These are phyloP conservation scores for Cettia cetti DNA, from an alignment of 2,113 vertebrate genomes.

Conservation along the genomic window DNA sequence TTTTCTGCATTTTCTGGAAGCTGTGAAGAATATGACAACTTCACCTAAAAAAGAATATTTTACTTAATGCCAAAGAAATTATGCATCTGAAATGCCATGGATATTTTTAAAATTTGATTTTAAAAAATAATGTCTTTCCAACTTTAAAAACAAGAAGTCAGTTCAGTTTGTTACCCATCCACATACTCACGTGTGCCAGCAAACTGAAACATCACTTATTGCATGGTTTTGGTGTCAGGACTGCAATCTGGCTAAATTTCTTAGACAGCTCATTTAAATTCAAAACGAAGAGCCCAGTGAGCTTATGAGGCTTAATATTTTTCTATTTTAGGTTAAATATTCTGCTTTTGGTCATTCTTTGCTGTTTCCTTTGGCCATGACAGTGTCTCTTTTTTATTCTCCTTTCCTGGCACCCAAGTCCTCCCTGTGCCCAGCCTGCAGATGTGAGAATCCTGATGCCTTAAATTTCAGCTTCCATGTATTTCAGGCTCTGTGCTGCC, in stretches of 20 bases:
- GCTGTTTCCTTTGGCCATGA: not conserved
- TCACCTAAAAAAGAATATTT: not conserved
- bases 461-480: too few species aligned
- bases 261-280: not conserved
- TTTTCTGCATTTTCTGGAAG: not conserved
- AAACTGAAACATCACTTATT: not conserved
- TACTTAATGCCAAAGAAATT: not conserved
- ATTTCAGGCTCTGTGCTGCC: too few species aligned
- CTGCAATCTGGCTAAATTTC: not conserved
- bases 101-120: not conserved
- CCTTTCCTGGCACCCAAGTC: not conserved
- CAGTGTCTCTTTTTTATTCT: not conserved
- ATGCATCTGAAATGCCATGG: not conserved
- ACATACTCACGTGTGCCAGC: not conserved
- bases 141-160: not conserved
- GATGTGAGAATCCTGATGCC: not conserved
- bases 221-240: not conserved
- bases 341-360: not conserved
- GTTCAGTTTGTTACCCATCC: not conserved
- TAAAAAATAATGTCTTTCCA: not conserved
- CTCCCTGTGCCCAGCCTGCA: rapidly evolving
- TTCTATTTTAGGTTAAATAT: not conserved
- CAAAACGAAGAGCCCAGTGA: not conserved
- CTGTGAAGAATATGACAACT: not conserved
- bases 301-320: not conserved